Conservation (phyloP, 2,888 invertebrate species). For the Sphecodes monilicornis region DNA sequence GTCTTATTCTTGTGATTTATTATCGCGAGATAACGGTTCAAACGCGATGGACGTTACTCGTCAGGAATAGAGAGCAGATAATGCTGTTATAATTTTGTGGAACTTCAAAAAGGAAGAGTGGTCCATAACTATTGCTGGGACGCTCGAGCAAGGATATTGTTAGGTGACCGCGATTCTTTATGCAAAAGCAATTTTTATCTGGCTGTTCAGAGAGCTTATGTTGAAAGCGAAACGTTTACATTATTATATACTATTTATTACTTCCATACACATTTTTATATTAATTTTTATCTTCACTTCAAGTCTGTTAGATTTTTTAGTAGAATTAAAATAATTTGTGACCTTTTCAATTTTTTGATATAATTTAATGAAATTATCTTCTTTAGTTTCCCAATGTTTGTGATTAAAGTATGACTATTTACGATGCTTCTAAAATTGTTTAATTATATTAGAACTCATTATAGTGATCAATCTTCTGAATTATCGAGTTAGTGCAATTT, state of each 20-base stretch:
- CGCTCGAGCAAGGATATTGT: neutral
- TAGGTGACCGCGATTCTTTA: neutral
- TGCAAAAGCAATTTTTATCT: neutral
- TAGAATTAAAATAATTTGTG: neutral
- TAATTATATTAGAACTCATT: no score
- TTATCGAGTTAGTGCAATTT: neutral
- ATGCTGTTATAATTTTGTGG: neutral
- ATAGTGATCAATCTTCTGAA: neutral
- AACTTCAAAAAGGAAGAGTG: neutral
- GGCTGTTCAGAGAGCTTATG: neutral
- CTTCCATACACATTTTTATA: neutral
- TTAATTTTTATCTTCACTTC: neutral
- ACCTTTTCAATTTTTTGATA: no score
- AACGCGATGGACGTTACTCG: neutral
- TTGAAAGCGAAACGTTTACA: no score
- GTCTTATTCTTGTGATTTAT: constrained; percentile 5
- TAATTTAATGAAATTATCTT: no score
- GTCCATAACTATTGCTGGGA: neutral
- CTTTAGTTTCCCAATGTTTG: no score
- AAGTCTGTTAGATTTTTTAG: neutral
- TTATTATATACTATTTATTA: no score
- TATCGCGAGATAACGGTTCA: neutral
- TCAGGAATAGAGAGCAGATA: neutral
- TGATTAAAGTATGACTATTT: no score
- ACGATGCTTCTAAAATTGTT: no score